phyloP scores from a whole-genome alignment of 2,113 vertebrate species.

The Ranitomeya variabilis region DNA sequence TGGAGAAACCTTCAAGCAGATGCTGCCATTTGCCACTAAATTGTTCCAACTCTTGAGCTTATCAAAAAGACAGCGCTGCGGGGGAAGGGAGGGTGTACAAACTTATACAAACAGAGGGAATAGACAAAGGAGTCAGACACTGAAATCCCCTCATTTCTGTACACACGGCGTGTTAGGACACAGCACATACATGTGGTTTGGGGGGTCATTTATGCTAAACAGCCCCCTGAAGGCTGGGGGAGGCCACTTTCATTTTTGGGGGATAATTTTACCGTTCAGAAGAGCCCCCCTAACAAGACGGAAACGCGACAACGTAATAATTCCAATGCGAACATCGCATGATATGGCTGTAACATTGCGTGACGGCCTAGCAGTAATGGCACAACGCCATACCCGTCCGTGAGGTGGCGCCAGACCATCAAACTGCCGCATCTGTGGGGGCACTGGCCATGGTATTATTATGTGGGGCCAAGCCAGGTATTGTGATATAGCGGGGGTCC shows the following conservation, averaged over 20 bases:
- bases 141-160: constrained; percentile 14
- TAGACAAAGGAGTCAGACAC: background rate
- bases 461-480: background rate
- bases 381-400: background rate
- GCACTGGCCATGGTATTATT: background rate
- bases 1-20: background rate
- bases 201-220: background rate
- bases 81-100: background rate
- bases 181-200: background rate
- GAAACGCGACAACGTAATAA: background rate
- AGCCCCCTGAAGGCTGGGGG: background rate
- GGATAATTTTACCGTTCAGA: background rate
- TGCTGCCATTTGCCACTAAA: background rate
- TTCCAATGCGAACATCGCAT: background rate
- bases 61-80: background rate
- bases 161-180: background rate
- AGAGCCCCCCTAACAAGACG: background rate
- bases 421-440: background rate
- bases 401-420: background rate
- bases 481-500: too few species aligned
- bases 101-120: background rate
- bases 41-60: background rate
- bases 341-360: background rate
- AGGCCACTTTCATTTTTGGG: background rate
- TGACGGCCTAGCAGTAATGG: background rate